These are phyloP conservation scores for Bagarius yarrelli DNA, from an alignment of 2,113 vertebrate genomes.

Conservation along the genomic window DNA sequence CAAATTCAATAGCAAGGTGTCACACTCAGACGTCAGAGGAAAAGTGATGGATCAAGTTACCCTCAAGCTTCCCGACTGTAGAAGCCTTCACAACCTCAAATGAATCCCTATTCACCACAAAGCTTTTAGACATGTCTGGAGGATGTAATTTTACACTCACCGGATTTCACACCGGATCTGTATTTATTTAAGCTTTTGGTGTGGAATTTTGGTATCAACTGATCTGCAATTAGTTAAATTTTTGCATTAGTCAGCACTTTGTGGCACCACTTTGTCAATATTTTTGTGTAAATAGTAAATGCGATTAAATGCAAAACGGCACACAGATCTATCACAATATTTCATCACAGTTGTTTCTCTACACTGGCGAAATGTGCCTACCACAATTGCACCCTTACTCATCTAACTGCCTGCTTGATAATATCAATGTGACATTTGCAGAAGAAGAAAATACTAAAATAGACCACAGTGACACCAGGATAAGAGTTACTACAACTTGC, in stretches of 20 bases:
- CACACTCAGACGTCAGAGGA: neutral
- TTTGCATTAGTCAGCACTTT: neutral
- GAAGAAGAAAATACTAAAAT: no score
- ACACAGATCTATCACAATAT: neutral
- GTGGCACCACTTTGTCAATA: neutral
- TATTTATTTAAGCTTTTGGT: neutral
- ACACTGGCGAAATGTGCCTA: neutral
- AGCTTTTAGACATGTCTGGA: neutral
- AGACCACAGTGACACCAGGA: no score
- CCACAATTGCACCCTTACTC: no score
- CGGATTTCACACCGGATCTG: neutral
- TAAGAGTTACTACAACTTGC: no score
- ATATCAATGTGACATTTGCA: no score
- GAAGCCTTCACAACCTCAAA: neutral
- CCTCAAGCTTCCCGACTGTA: neutral
- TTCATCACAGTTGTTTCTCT: neutral
- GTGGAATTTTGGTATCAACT: neutral
- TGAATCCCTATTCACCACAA: neutral
- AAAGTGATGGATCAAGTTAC: neutral
- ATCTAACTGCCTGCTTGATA: neutral
- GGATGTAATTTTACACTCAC: neutral
- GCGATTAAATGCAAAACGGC: neutral
- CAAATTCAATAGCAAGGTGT: neutral
- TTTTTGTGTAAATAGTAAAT: neutral
- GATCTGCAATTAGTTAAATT: neutral